A percentile compares a stretch with the other conserved stretches of the same genome.
Evolutionary conservation across 2,113 vertebrate genomes (phyloP).

Genomic region (Pollimyrus isidori): DNA sequence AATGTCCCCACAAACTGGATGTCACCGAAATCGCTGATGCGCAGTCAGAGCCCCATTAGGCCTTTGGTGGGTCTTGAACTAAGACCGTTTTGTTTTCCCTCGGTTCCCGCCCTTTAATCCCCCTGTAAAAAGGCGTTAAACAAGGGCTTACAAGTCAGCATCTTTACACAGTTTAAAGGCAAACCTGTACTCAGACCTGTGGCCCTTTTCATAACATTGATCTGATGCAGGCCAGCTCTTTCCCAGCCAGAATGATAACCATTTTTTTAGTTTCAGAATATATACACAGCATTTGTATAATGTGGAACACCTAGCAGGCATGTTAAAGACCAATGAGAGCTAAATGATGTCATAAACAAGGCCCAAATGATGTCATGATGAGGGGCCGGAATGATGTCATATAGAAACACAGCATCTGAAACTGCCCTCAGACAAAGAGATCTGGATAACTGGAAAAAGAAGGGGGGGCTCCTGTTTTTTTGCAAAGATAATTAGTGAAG

Average conservation of each 20-base stretch:
- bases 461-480: conserved; percentile 35
- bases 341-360: not conserved
- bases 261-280: not conserved
- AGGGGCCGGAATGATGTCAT: not conserved
- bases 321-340: not conserved
- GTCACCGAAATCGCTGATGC: not conserved
- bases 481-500: conserved; percentile 59
- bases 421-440: not conserved
- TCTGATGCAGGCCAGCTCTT: not conserved
- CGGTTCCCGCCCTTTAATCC: not conserved
- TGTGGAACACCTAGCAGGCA: not conserved
- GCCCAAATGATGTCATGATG: not conserved
- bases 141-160: not conserved
- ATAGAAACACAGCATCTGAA: not conserved
- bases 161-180: not conserved
- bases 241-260: not conserved
- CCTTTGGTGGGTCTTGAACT: not conserved
- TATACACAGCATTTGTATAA: not conserved
- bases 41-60: not conserved
- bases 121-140: not conserved
- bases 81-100: not conserved
- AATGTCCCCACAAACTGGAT: not conserved
- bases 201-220: not conserved
- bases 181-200: not conserved
- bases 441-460: conserved; percentile 27